phyloP scores from a whole-genome alignment of 2,888 invertebrate species.

The Hypercompe scribonia region DNA sequence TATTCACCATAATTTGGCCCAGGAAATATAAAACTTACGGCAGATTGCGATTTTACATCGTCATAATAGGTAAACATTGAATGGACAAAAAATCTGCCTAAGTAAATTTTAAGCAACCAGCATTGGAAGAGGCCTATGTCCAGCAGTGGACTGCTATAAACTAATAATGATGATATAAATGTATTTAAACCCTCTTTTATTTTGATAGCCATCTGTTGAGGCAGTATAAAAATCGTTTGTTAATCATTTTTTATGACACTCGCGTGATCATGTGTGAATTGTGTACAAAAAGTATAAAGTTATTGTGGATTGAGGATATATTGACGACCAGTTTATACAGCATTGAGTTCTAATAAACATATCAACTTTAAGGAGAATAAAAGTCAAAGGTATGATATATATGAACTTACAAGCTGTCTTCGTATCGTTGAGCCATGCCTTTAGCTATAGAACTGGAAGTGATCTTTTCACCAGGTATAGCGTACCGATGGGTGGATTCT shows the following conservation, averaged over 20 bases:
- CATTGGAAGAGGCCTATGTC: no score
- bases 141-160: no score
- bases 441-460: constrained; percentile 91
- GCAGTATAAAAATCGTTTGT: no score
- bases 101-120: no score
- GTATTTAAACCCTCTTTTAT: no score
- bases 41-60: not conserved
- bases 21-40: not conserved
- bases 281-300: no score
- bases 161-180: no score
- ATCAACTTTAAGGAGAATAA: not conserved
- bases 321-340: not conserved
- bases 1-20: not conserved
- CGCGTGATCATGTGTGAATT: no score
- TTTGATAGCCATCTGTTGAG: no score
- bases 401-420: constrained; percentile 92
- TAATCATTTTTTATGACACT: no score
- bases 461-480: constrained; percentile 94
- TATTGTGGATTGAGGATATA: no score
- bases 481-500: constrained; percentile 92
- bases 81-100: no score
- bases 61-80: not conserved
- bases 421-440: constrained; percentile 95
- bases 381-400: not conserved
- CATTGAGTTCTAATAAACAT: not conserved